Evolutionary conservation across 1,140 invertebrate genomes (phyloP).

Genomic region (Drosophila truncata): DNA sequence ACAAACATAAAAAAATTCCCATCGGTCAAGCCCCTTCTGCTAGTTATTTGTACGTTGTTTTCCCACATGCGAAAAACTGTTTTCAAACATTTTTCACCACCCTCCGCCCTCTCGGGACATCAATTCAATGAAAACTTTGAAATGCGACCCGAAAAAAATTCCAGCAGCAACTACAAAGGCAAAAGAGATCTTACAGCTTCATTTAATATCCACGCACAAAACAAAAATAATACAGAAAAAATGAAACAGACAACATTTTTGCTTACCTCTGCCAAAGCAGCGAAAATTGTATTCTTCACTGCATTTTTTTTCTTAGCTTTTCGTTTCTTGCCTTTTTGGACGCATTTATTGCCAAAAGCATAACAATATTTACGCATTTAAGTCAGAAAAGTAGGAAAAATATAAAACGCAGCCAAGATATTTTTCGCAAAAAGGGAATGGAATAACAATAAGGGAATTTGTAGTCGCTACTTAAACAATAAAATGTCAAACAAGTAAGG

Average conservation of each 20-base stretch:
- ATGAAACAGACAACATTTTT: constrained; percentile 1
- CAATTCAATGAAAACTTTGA: constrained; percentile 19
- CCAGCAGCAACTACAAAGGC: constrained; percentile 14
- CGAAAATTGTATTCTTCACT: constrained; percentile 10
- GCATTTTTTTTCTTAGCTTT: constrained; percentile 8
- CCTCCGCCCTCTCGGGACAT: no score
- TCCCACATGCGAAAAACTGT: constrained; percentile 6
- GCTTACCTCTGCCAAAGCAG: not conserved
- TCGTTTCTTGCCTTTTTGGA: constrained; percentile 23
- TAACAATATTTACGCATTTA: constrained; percentile 66
- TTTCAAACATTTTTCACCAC: constrained; percentile 12
- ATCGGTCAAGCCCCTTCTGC: constrained; percentile 4
- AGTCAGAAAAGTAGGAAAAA: constrained; percentile 45
- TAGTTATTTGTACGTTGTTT: constrained; percentile 16
- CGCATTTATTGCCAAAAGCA: constrained; percentile 53
- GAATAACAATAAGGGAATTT: constrained; percentile 59
- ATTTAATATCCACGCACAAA: constrained; percentile 32
- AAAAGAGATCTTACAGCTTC: constrained; percentile 10
- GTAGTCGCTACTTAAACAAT: constrained; percentile 33
- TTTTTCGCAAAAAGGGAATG: constrained; percentile 19
- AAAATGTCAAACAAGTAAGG: constrained; percentile 11
- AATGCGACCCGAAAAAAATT: not conserved
- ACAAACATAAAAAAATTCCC: not conserved
- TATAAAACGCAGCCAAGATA: constrained; percentile 4
- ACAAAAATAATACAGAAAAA: constrained; percentile 1